phyloP scores from a whole-genome alignment of 2,113 vertebrate genomes.

The Camelus bactrianus region DNA sequence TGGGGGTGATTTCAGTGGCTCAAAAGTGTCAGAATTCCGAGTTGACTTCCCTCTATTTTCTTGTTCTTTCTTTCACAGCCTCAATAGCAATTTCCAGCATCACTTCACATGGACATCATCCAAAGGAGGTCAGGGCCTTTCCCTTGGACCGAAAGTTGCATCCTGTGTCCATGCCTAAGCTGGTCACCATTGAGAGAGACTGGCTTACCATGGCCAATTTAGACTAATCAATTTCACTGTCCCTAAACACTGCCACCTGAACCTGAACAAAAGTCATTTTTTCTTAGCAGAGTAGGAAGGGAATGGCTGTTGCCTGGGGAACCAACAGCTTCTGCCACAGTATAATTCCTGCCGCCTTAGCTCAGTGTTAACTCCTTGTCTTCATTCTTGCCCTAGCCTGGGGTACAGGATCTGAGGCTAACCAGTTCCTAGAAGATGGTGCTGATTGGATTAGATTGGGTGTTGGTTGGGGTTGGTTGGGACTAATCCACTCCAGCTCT shows the following conservation, averaged over 20 bases:
- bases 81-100: neutral
- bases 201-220: neutral
- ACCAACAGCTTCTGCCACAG: neutral
- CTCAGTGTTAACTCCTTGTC: neutral
- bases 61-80: neutral
- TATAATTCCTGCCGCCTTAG: neutral
- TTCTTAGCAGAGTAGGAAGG: neutral
- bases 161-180: neutral
- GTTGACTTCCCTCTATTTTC: neutral
- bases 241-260: neutral
- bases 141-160: neutral
- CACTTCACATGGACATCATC: neutral
- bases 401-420: neutral
- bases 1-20: neutral
- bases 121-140: neutral
- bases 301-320: neutral
- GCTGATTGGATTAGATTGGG: neutral
- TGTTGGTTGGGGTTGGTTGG: neutral
- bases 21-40: neutral
- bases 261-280: neutral
- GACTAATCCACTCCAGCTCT: neutral
- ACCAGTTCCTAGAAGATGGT: neutral
- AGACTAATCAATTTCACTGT: neutral
- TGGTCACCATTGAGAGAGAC: neutral
- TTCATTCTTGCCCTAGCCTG: neutral